Evolutionary conservation across 2,888 invertebrate genomes (phyloP).

Genomic region (Napeogenes inachia): DNA sequence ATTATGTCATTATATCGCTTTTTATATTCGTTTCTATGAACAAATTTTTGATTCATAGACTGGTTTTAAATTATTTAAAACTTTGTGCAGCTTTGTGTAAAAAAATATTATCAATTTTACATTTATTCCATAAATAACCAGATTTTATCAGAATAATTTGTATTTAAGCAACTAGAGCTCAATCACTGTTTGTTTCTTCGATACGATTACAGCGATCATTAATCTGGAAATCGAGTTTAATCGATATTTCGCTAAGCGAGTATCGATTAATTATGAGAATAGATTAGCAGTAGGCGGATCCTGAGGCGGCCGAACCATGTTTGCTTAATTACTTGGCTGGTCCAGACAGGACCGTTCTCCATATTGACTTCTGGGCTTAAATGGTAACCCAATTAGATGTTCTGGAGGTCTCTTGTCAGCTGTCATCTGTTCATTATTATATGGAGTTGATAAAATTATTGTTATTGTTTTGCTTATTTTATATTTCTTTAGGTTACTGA

Average conservation of each 20-base stretch:
- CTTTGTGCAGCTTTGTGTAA: not conserved
- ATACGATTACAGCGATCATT: constrained; percentile 34
- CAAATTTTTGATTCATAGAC: not conserved
- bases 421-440: not conserved
- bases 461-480: too few relatives aligned
- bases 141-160: too few relatives aligned
- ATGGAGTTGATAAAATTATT: too few relatives aligned
- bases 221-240: constrained; percentile 41
- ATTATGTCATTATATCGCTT: constrained; percentile 19
- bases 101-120: not conserved
- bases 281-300: constrained; percentile 61
- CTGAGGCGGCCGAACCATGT: constrained; percentile 63
- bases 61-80: not conserved
- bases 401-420: constrained; percentile 11
- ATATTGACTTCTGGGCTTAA: constrained; percentile 33
- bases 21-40: not conserved
- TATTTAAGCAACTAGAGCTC: too few relatives aligned
- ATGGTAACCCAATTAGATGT: constrained; percentile 21
- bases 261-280: constrained; percentile 65
- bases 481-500: too few relatives aligned
- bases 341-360: constrained; percentile 46
- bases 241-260: constrained; percentile 47
- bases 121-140: not conserved
- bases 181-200: constrained; percentile 2
- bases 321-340: constrained; percentile 65